A percentile compares a stretch with the other conserved stretches of the same genome.
These are phyloP conservation scores for Ia io DNA, from an alignment of 2,113 vertebrate species.

Conservation along the genomic window DNA sequence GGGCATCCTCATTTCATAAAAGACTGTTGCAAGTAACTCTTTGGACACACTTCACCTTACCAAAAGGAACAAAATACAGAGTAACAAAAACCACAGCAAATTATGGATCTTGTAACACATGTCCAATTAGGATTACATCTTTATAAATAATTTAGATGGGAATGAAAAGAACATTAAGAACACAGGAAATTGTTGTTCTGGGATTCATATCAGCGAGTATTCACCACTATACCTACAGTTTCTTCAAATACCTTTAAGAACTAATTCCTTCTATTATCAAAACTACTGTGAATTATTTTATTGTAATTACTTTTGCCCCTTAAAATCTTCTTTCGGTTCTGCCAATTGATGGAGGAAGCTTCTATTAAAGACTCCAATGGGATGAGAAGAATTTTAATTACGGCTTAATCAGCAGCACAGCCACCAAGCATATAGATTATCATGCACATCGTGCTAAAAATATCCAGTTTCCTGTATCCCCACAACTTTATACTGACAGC, in stretches of 20 bases:
- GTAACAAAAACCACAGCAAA: conserved; percentile 76
- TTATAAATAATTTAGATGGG: conserved; percentile 78
- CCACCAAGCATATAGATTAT: conserved; percentile 99
- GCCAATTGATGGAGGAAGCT: conserved; percentile 90
- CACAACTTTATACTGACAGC: conserved; percentile 94
- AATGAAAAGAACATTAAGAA: conserved; percentile 84
- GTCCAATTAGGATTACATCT: conserved; percentile 61
- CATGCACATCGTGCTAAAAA: conserved; percentile 99
- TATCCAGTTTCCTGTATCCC: conserved; percentile 93
- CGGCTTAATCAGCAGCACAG: conserved; percentile 99
- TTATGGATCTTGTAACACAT: conserved; percentile 69
- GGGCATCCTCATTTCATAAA: conserved; percentile 73
- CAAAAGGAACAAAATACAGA: conserved; percentile 70
- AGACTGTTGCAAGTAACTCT: conserved; percentile 73
- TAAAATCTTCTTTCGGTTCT: conserved; percentile 86
- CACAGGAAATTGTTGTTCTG: conserved; percentile 77
- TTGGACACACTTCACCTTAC: conserved; percentile 79
- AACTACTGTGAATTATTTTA: conserved; percentile 88
- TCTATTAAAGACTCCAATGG: conserved; percentile 91
- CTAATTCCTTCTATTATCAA: conserved; percentile 88
- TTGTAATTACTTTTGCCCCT: conserved; percentile 86
- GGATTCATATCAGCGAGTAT: conserved; percentile 84
- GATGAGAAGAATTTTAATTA: conserved; percentile 96
- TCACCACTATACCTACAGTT: conserved; percentile 89
- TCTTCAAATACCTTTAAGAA: conserved; percentile 91